Base-by-base conservation (phyloP, 2,888 invertebrate species). In the Campaea margaritaria region DNA sequence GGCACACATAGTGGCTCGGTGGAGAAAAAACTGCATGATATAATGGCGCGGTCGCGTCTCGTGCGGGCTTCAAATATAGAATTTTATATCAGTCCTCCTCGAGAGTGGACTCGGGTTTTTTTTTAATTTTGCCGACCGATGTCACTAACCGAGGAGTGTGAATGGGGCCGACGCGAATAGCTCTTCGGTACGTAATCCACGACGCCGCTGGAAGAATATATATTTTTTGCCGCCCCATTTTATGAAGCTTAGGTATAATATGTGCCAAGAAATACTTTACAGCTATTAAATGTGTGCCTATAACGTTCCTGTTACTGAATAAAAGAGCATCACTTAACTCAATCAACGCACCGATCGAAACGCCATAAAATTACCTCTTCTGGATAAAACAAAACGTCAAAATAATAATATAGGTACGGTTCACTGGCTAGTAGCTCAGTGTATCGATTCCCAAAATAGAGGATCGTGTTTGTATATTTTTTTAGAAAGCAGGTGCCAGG, bases 21-120 rank as follows among this genome's bases (percentile, higher is more conserved):
- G 66, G 68, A 69, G 67, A 64, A 59, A 68, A 70, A 73, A 73
- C 72, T 73, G 66, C 50, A 76, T 83, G 78, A 82, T 76, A 81
- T 83, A 82, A 81, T 76, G 72, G 73, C 42, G 60, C 48, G 58
- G 38, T 12, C 43, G 48, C 72, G 77, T 75, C 74, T 75, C 74
- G 64, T 64, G 81, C 76, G 80, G 79, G 82, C 80, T 88, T 86
- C 82, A 86, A 87, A 87, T 83, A 83, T 91, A 90, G 91, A 91
- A 87, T 84, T 90, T 89, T 89, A 90, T 89, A 90, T 85, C 82
- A 86, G 86, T 80, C 84, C 69, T 70, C 65, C 67, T 65, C 74
- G 68, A 69, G 68, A 69, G 73, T 72, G 69, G 74, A 78, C 70
- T 74, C 62, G 28, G 68, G 67, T 70, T 82, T 81, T 80, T 86